phyloP scores from a whole-genome alignment of 2,888 invertebrate species.

The Rhynchonema sp. region DNA sequence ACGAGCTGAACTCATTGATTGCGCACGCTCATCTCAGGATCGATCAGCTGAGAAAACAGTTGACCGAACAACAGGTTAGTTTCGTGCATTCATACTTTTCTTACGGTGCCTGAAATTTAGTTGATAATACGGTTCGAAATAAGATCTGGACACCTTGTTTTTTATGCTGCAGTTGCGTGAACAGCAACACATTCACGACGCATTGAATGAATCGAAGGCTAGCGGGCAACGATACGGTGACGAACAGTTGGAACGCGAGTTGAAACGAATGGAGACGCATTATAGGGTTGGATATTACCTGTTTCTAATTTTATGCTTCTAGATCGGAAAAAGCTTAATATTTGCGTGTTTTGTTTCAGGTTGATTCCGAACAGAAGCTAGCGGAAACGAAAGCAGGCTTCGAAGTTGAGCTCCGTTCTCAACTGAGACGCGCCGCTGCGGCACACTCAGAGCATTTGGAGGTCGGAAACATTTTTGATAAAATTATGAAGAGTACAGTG shows the following conservation, averaged over 20 bases:
- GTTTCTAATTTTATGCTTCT: background rate
- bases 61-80: constrained; percentile 48
- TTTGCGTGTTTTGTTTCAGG: background rate
- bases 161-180: constrained; percentile 38
- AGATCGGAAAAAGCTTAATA: too few species aligned
- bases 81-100: too few species aligned
- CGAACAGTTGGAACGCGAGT: constrained; percentile 44
- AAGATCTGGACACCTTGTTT: background rate
- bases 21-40: constrained; percentile 57
- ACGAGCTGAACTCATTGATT: constrained; percentile 55
- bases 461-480: constrained; percentile 26
- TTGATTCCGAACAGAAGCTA: constrained; percentile 28
- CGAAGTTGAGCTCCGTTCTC: constrained; percentile 45
- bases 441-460: constrained; percentile 51
- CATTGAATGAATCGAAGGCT: constrained; percentile 42
- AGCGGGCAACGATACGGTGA: constrained; percentile 40
- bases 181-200: constrained; percentile 43
- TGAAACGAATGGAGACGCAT: constrained; percentile 32
- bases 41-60: constrained; percentile 48
- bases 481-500: background rate
- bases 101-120: too few species aligned
- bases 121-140: background rate
- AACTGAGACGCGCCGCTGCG: constrained; percentile 62
- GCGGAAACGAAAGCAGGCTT: constrained; percentile 45
- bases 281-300: background rate